Evolutionary conservation across 2,888 invertebrate species (phyloP), one percentile per base, ranked within the genome.

Genomic region (Cyaniris semiargus): DNA sequence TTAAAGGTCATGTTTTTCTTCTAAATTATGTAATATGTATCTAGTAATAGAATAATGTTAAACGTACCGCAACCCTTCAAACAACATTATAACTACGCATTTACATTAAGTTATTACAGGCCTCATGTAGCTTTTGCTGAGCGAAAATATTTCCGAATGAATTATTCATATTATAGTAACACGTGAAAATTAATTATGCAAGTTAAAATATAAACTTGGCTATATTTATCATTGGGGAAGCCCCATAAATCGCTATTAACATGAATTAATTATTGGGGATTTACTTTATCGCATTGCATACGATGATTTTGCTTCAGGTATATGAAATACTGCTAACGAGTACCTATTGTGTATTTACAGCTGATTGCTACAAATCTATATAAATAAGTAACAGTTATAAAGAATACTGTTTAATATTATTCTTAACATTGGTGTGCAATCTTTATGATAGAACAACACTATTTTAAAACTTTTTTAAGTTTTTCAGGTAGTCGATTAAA

Each of bases 221-320:
- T 21, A 31, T 77, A 58, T 77, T 77, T 58, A 72, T 77, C 77
- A 77, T 72, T 72, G 10, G 58, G 56, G 18, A 60, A 76, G 76
- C 71, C n/a, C 56, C 21, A 76, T 77, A 71, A 77, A 77, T 77
- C 56, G 34, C 76, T 71, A 76, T 76, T 77, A 77, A 71, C 72
- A 27, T 23, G 38, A 38, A 77, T 60, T 44, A 27, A 76, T 66
- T 66, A 66, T 34, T 38, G 71, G 71, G 21, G 34, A n/a, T 71
- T 71, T 38, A 38, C 21, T 71, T 34, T 71, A 66, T 66, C 66
- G 15, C 66, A 31, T 31, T 66, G 66, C 66, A 66, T 31, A 66
- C 66, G 27, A 66, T 66, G 66, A 66, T 27, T 66, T 66, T 66
- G 66, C 66, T 66, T 66, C 66, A 66, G 6, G 13, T 60, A 60